Percentiles rank a stretch among this genome's conserved stretches.
These are phyloP conservation scores for Ruditapes philippinarum DNA, from an alignment of 1,140 invertebrate genomes.

Conservation along the genomic window DNA sequence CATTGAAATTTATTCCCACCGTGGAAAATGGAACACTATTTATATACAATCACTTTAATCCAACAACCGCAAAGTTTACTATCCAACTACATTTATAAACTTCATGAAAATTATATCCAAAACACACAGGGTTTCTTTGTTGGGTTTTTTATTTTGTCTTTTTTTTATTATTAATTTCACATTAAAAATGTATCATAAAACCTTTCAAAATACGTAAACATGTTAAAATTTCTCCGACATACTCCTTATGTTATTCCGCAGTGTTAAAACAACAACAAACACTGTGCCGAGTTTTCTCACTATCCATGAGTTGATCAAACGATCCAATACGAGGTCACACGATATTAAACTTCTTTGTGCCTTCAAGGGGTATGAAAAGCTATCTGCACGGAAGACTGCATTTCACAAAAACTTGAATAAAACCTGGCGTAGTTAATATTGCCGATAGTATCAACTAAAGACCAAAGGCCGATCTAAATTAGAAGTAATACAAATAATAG, in stretches of 20 bases:
- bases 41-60: no score
- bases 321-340: conserved; percentile 41
- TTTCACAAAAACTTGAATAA: conserved; percentile 42
- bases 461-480: conserved; percentile 59
- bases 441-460: conserved; percentile 43
- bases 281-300: conserved; percentile 21
- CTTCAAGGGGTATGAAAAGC: conserved; percentile 9
- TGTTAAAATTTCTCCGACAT: no score
- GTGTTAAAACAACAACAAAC: conserved; percentile 4
- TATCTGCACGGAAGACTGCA: conserved; percentile 44
- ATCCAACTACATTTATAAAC: no score
- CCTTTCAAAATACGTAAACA: no score
- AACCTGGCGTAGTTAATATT: conserved; percentile 42
- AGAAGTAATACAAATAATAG: conserved; percentile 60
- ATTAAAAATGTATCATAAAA: no score
- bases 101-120: no score
- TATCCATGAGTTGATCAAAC: conserved; percentile 16
- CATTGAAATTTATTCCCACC: no score
- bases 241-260: not conserved
- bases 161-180: no score
- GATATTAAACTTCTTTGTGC: conserved; percentile 48
- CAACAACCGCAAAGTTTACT: no score
- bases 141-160: no score
- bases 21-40: no score
- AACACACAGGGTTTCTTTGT: no score